Conservation (phyloP, 2,113 vertebrate genomes). For the Ovibos moschatus region DNA sequence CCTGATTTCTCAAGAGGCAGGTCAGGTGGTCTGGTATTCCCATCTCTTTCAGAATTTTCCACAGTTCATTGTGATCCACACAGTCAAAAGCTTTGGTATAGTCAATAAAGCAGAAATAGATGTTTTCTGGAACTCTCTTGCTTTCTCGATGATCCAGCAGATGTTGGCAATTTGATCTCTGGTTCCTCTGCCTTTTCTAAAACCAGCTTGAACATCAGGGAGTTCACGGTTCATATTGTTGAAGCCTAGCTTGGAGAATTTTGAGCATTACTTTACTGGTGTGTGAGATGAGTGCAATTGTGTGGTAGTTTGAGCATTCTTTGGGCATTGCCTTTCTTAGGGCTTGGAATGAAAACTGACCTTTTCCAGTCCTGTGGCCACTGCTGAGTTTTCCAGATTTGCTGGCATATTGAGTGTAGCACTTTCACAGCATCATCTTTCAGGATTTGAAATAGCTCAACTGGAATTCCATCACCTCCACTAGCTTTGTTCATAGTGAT, state of each 20-base stretch:
- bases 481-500: neutral
- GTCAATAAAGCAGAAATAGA: neutral
- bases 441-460: neutral
- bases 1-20: neutral
- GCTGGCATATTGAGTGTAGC: neutral
- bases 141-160: neutral
- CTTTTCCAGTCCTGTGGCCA: neutral
- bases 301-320: neutral
- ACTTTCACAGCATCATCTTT: neutral
- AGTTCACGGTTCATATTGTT: neutral
- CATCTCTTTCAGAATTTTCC: neutral
- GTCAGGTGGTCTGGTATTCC: neutral
- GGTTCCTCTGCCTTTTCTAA: neutral
- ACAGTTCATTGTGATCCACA: neutral
- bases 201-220: neutral
- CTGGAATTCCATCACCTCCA: neutral
- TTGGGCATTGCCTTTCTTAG: neutral
- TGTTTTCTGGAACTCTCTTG: neutral
- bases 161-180: neutral
- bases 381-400: neutral
- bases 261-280: neutral
- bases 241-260: neutral
- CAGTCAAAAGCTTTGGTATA: neutral
- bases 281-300: neutral
- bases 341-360: neutral